Evolutionary conservation across 2,113 vertebrate genomes (phyloP).

Genomic region (Nesospiza acunhae): DNA sequence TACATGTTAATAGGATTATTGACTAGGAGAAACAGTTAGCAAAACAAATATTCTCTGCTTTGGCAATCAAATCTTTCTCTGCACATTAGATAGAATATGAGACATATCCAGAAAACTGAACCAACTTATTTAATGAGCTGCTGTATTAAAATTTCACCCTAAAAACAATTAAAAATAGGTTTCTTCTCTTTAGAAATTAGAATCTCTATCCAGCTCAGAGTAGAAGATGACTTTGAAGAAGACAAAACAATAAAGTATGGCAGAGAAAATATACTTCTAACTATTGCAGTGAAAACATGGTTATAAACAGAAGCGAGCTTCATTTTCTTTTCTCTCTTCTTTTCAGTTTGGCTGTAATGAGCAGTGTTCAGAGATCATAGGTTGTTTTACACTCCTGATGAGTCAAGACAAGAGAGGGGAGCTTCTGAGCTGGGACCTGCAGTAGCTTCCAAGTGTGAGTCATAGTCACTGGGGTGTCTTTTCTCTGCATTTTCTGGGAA

Average conservation of each 20-base stretch:
- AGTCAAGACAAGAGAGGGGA: neutral
- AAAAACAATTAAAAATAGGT: neutral
- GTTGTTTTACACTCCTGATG: neutral
- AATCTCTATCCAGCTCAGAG: neutral
- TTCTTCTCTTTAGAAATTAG: neutral
- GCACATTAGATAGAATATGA: neutral
- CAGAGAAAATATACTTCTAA: neutral
- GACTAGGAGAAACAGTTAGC: neutral
- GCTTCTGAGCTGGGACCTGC: neutral
- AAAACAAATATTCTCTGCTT: neutral
- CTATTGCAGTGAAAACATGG: neutral
- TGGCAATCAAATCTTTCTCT: neutral
- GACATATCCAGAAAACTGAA: neutral
- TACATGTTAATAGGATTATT: neutral
- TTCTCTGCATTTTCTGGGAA: slow-evolving; percentile 37
- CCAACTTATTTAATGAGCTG: neutral
- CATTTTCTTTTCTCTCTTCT: neutral
- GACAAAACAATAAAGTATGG: neutral
- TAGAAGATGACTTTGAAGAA: neutral
- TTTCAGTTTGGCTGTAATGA: neutral
- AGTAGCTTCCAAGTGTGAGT: neutral
- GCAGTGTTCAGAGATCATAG: neutral
- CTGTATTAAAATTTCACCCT: neutral
- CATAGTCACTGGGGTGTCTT: neutral
- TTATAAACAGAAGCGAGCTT: neutral